A percentile compares a stretch with the other conserved stretches of the same genome.
Conservation (phyloP, 2,888 invertebrate genomes). For the Thera britannica region DNA sequence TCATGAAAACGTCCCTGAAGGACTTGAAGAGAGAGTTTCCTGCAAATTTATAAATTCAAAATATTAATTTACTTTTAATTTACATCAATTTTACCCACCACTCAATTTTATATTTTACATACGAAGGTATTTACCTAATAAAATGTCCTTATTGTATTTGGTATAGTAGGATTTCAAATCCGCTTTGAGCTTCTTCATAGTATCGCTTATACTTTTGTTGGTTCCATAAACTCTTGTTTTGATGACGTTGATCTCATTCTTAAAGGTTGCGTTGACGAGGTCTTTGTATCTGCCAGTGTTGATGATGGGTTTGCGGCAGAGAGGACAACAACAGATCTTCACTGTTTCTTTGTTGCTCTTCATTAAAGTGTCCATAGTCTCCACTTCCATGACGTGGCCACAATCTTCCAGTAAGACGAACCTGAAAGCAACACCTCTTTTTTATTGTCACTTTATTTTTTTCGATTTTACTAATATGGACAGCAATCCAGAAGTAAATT, state of each 20-base stretch:
- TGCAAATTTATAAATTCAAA: slow-evolving; percentile 39
- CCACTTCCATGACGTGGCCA: slow-evolving; percentile 75
- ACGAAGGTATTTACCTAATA: too few species aligned
- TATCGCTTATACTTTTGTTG: slow-evolving; percentile 47
- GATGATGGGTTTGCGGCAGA: slow-evolving; percentile 84
- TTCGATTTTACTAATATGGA: too few species aligned
- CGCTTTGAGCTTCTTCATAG: slow-evolving; percentile 40
- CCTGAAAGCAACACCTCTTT: slow-evolving; percentile 54
- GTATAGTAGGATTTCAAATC: slow-evolving; percentile 35
- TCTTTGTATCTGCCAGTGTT: slow-evolving; percentile 85
- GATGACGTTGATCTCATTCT: slow-evolving; percentile 69
- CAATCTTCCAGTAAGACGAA: slow-evolving; percentile 83
- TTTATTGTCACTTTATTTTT: not conserved
- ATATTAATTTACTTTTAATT: not conserved
- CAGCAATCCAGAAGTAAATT: too few species aligned
- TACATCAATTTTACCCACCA: too few species aligned
- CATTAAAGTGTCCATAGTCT: slow-evolving; percentile 75
- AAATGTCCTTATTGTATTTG: slow-evolving; percentile 26
- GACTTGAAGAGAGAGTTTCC: slow-evolving; percentile 32
- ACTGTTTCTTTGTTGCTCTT: slow-evolving; percentile 58
- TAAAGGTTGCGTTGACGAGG: slow-evolving; percentile 69
- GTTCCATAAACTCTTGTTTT: slow-evolving; percentile 71
- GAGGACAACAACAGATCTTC: slow-evolving; percentile 80
- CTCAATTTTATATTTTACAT: too few species aligned
- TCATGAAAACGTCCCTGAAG: slow-evolving; percentile 37